Evolutionary conservation across 2,113 vertebrate genomes (phyloP).

Genomic region (Seriola rivoliana): DNA sequence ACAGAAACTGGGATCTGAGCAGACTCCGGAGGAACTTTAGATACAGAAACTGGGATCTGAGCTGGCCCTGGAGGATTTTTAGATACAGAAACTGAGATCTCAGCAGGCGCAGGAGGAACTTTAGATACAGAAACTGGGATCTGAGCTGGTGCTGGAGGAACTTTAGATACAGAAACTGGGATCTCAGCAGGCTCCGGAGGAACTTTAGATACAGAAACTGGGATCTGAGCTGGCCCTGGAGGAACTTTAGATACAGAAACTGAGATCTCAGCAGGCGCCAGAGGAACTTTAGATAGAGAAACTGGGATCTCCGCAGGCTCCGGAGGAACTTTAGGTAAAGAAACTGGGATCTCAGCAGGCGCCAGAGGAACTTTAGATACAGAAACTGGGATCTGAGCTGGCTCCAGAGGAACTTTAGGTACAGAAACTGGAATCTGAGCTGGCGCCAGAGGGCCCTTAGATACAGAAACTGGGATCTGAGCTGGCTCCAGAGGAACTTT

Average conservation of each 20-base stretch:
- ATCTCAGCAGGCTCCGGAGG: not conserved
- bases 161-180: conserved; percentile 30
- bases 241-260: conserved; percentile 25
- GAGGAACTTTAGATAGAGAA: conserved; percentile 7
- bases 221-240: not conserved
- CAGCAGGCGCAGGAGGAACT: not conserved
- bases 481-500: conserved; percentile 11
- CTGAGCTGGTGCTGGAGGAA: conserved; percentile 19
- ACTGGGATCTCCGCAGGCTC: not conserved
- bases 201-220: conserved; percentile 35
- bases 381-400: conserved; percentile 6
- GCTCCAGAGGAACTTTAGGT: conserved; percentile 9
- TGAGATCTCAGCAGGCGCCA: conserved; percentile 26
- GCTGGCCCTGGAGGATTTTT: conserved; percentile 13
- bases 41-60: not conserved
- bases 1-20: not conserved
- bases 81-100: conserved; percentile 24
- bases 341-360: not conserved
- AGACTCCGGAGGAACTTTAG: conserved; percentile 4
- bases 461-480: not conserved
- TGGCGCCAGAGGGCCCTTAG: conserved; percentile 16
- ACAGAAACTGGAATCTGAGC: conserved; percentile 32
- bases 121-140: conserved; percentile 32
- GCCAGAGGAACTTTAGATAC: not conserved
- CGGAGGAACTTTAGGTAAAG: conserved; percentile 5